A percentile compares a stretch with the other conserved stretches of the same genome.
Conservation (phyloP, 2,888 invertebrate species). For the Tribolium freemani region DNA sequence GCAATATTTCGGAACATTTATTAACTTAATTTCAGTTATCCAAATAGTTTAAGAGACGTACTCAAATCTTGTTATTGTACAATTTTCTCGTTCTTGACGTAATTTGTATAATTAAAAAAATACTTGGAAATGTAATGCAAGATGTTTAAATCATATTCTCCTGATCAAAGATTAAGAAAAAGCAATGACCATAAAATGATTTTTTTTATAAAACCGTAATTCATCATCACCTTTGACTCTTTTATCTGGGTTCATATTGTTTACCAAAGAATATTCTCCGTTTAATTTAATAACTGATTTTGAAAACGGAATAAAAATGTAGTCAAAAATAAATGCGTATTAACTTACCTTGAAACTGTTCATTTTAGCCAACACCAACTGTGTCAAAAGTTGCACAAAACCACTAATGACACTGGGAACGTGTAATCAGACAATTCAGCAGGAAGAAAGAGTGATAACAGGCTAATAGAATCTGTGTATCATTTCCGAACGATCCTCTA, state of each 20-base stretch:
- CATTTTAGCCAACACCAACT: not conserved
- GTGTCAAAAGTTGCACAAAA: not conserved
- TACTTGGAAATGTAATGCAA: no score
- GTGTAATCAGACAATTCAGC: constrained; percentile 15
- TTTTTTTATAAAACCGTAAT: not conserved
- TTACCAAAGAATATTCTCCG: not conserved
- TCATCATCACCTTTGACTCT: not conserved
- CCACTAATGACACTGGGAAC: not conserved
- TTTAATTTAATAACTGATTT: not conserved
- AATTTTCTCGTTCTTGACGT: no score
- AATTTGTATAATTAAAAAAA: no score
- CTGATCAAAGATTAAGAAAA: not conserved
- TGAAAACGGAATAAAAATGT: not conserved
- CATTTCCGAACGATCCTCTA: constrained; percentile 36
- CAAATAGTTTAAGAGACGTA: no score
- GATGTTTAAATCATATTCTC: no score
- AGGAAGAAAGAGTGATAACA: constrained; percentile 28
- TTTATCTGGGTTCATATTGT: not conserved
- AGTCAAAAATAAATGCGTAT: not conserved
- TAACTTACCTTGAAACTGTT: not conserved
- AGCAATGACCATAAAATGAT: not conserved
- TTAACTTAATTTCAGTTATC: no score
- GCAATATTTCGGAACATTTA: no score
- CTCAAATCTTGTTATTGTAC: no score
- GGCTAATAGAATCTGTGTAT: constrained; percentile 19